Evolutionary conservation across 30 jellyfish, hydroid and myxozoan genomes (phyloP).

Genomic region (Chrysaora quinquecirrha): DNA sequence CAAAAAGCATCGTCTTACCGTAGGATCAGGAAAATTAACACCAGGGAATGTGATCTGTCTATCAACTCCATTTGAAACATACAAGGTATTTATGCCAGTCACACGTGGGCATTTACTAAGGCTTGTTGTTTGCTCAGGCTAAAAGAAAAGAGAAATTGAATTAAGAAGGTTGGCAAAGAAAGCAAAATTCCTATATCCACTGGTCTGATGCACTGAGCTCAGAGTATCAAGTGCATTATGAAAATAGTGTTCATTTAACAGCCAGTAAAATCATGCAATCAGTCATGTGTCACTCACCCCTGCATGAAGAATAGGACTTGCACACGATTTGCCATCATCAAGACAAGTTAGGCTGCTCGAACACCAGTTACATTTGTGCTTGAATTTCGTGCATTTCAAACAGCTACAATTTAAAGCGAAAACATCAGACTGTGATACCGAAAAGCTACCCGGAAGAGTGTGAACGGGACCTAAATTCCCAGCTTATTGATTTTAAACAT

Average conservation of each 20-base stretch:
- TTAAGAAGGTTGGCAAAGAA: too few relatives aligned
- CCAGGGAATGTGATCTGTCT: slow-evolving; percentile 31
- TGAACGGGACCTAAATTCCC: too few relatives aligned
- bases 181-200: too few relatives aligned
- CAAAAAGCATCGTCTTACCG: too few relatives aligned
- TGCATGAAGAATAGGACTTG: slow-evolving; percentile 33
- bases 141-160: not conserved
- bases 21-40: slow-evolving; percentile 23
- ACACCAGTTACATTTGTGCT: slow-evolving; percentile 65
- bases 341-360: slow-evolving; percentile 36
- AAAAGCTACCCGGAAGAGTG: not conserved
- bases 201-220: too few relatives aligned
- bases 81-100: slow-evolving; percentile 7
- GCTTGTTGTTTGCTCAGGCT: slow-evolving; percentile 55
- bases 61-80: slow-evolving; percentile 36
- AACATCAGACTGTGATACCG: not conserved
- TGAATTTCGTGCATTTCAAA: slow-evolving; percentile 56
- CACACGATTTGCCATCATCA: slow-evolving; percentile 39
- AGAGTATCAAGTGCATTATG: too few relatives aligned
- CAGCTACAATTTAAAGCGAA: slow-evolving; percentile 31
- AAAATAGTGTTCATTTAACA: too few relatives aligned
- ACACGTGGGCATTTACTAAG: slow-evolving; percentile 61
- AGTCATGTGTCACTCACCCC: slow-evolving; percentile 66
- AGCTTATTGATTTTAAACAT: too few relatives aligned
- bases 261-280: too few relatives aligned